Evolutionary conservation across 2,113 vertebrate genomes (phyloP), one percentile per base, ranked within the genome.

Genomic region (Pygoscelis antarcticus): DNA sequence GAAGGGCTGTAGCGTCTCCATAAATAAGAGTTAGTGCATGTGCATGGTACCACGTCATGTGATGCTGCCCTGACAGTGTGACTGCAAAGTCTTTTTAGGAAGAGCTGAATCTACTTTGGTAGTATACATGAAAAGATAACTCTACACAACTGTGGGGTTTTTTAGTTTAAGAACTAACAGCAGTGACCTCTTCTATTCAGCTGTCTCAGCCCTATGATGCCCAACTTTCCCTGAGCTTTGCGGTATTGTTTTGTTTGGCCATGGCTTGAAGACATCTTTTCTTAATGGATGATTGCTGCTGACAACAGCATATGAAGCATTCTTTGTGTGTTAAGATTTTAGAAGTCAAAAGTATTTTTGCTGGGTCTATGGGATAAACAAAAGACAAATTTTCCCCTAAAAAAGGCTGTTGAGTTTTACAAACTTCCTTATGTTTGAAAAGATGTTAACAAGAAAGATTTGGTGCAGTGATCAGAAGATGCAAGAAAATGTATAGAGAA

Each of bases 81-180:
- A 32, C 20, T 71, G 52, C 15, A 69, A n/a, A 74, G 6, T 68
- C 12, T 12, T 60, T 83, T 69, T 19, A 38, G 23, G 23, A 22
- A 69, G 20, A 52, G 8, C 19, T 64, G 58, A 51, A n/a, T 64
- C 23, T 72, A 7, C 11, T 36, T 51, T 60, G 26, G 30, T 23
- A 30, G 5, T 13, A 46, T 21, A 51, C 30, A 32, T 34, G 13
- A 76, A 47, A 47, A 75, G 13, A 25, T 9, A 72, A 8, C 15
- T 40, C 25, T 20, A 26, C 3, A n/a, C 6, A 80, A 20, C 38
- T 30, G 2, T 17, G 9, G 5, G 1, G 0, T 2, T 29, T 75
- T 66, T 19, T 17, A 46, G 4, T 47, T 85, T 6, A 21, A 90
- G 47, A 40, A 30, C 25, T 54, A 54, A 2, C 16, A 68, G 19